Percentiles rank a stretch among this genome's conserved stretches.
Conservation (phyloP, 1,140 invertebrate species). For the Nephila pilipes region DNA sequence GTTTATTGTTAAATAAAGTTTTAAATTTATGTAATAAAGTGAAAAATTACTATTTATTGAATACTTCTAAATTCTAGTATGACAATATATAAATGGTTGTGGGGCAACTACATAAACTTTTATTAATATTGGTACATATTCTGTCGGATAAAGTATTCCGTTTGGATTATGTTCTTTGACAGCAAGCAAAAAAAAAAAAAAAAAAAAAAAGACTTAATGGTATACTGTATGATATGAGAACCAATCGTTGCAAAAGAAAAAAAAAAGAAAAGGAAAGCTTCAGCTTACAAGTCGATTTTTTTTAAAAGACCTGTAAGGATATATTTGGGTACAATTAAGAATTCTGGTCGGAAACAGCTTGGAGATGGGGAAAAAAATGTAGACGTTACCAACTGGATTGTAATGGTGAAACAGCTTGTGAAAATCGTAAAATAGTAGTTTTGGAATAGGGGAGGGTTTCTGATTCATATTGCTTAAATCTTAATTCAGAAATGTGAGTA, state of each 20-base stretch:
- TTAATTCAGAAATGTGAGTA: not conserved
- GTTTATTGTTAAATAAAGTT: no score
- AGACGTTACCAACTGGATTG: constrained; percentile 12
- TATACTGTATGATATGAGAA: not conserved
- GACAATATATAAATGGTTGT: no score
- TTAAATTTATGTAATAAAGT: no score
- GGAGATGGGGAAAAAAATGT: not conserved
- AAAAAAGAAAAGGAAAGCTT: no score
- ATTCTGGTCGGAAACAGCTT: not conserved
- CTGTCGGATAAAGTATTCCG: no score
- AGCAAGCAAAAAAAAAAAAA: no score
- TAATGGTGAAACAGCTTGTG: constrained; percentile 33
- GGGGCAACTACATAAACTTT: no score
- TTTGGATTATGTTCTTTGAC: no score
- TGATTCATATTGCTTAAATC: not conserved
- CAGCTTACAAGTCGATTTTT: not conserved
- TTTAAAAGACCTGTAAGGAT: not conserved
- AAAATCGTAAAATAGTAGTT: not conserved
- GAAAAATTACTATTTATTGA: no score
- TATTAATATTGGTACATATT: no score
- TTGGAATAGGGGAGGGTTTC: not conserved
- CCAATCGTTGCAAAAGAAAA: not conserved
- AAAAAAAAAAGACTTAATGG: no score
- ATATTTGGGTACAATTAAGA: constrained; percentile 28
- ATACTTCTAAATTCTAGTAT: no score